Base-by-base conservation (phyloP, 2,797 vertebrate species). In the Pitangus sulphuratus region DNA sequence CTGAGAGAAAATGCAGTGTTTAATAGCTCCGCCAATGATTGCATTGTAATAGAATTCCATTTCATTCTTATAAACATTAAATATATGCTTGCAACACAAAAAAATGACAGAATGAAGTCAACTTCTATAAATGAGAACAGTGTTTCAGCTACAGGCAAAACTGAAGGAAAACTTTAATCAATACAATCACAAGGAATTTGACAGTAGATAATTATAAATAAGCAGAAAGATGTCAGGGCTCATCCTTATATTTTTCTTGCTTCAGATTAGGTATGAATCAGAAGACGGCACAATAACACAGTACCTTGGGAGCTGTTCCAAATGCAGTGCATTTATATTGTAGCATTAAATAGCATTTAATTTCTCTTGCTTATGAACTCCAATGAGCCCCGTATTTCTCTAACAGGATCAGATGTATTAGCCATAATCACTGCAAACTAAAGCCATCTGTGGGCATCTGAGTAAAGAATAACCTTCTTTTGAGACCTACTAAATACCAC, bases 21-120 rank as follows among this genome's bases (percentile, higher is more conserved):
- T 86, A 93, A 82, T 78, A 93, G 31, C 28, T 53, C 68, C 74
- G n/a, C 64, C 12, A 37, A 31, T 79, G 54, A 89, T 56, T 82
- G 19, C 35, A 61, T 60, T 93, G 64, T 87, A 85, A 94, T 45
- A 83, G 72, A 93, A 90, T 92, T 92, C 71, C 74, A 53, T 94
- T 94, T 94, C 68, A 75, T 95, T 81, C 35, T 70, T 78, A 50
- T 83, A 90, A 90, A 81, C 35, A 69, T 86, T 91, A 61, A 88
- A 81, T 81, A 47, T 64, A 56, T 75, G 53, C 30, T 85, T 89
- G 87, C 1, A 4, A 77, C 54, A 86, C 17, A 64, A 53, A 65
- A 25, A 96, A 96, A 91, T 58, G 42, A 80, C 78, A 95, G 89
- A 90, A 89, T 89, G 47, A 94, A 96, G 39, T 89, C 81, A 85